Base-by-base conservation (phyloP, 92 coral and sea anemone genomes). In the Ricordea florida region DNA sequence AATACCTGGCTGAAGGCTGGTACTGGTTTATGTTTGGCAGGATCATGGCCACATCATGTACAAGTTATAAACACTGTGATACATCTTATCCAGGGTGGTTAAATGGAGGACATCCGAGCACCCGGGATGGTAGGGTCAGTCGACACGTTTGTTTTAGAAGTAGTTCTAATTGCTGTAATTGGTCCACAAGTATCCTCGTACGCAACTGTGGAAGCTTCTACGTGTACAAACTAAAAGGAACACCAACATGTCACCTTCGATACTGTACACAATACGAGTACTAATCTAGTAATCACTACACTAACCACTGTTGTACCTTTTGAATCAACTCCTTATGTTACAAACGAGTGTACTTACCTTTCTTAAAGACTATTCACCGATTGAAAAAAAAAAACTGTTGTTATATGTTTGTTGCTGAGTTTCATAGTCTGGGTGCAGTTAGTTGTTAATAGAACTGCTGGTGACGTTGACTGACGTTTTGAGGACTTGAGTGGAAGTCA, bases 161-260 rank as follows among this genome's bases (percentile, higher is more conserved):
- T 24, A 46, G 76, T 4, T n/a, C 32, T n/a, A 68, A 81, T 26
- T 76, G 89, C 60, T 90, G 96, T 24, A 25, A 30, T 1, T 57
- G 33, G 8, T 62, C 58, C n/a, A 62, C 22, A 40, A 37, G 69
- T n/a, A 87, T 81, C 16, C 51, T 67, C 20, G 89, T 90, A 42
- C 91, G 85, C 16, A 90, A 90, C 65, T 90, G 96, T 65, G 91
- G 96, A 13, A 68, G 45, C 7, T 90, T 81, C 50, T 90, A 81
- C 53, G 91, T 90, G 10, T 90, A 90, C 75, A 81, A 81, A 27
- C 85, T 90, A 11, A 76, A 66, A 3, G 86, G 92, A 1, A 68
- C 83, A 4, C 78, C 74, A 0, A 17, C 10, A 2, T 90, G 89
- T 38, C 28, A 47, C 1, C 22, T 69, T 42, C 84, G 96, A 4